Percentiles rank a stretch among this genome's conserved stretches.
Evolutionary conservation across 2,797 vertebrate genomes (phyloP).

Genomic region (Rhabdomys pumilio): DNA sequence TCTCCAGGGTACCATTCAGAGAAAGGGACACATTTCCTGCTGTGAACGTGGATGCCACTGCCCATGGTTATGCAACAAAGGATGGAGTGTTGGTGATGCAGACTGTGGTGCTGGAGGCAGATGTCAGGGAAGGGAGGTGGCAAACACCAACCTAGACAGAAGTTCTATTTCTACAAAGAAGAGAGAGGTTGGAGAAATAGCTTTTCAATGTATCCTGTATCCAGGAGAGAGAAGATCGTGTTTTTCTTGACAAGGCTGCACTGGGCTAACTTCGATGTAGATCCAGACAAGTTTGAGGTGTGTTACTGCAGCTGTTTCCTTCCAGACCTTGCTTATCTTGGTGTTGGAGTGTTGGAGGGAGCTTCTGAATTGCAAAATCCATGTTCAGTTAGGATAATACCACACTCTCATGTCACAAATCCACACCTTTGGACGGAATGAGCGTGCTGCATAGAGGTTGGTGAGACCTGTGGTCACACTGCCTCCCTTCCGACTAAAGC

Average conservation of each 20-base stretch:
- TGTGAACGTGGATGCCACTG: rapidly evolving
- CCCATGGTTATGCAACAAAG: background rate
- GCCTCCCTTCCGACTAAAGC: background rate
- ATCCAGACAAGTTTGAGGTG: background rate
- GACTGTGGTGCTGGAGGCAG: background rate
- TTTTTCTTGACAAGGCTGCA: slow-evolving; percentile 53
- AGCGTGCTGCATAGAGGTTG: background rate
- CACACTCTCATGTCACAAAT: background rate
- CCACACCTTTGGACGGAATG: background rate
- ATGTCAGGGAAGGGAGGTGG: background rate
- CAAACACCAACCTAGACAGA: background rate
- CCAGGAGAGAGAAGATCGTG: slow-evolving; percentile 1
- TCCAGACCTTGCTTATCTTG: slow-evolving; percentile 9
- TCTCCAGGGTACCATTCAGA: background rate
- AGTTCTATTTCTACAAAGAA: slow-evolving; percentile 10
- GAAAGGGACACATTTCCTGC: rapidly evolving
- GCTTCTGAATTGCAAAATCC: background rate
- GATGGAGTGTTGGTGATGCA: background rate
- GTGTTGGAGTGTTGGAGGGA: background rate
- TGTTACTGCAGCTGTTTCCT: background rate
- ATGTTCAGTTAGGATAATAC: background rate
- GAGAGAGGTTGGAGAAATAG: background rate
- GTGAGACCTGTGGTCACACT: background rate
- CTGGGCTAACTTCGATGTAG: background rate
- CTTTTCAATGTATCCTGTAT: slow-evolving; percentile 23